These are phyloP conservation scores for Girardia tigrina DNA, from an alignment of 2,888 invertebrate species.

Conservation along the genomic window DNA sequence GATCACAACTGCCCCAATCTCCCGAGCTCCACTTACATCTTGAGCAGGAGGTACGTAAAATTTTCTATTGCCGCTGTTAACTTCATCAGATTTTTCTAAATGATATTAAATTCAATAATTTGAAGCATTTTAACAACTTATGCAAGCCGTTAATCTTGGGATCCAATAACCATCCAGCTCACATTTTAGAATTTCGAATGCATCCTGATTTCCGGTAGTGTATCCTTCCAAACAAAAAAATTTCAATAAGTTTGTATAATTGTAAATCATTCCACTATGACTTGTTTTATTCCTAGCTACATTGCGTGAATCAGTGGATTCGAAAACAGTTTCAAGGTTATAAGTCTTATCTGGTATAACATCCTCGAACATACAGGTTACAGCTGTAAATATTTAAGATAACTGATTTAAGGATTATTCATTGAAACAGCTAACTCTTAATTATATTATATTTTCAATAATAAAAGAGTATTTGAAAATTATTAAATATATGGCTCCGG, in stretches of 20 bases:
- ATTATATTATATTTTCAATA: too few relatives aligned
- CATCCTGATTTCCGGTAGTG: not conserved
- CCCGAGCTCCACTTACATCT: conserved; percentile 30
- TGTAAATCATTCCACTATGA: not conserved
- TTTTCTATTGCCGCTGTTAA: conserved; percentile 18
- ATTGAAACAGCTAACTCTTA: not conserved
- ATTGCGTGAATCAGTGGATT: not conserved
- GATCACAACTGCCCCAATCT: conserved; percentile 29
- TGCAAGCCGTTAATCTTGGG: not conserved
- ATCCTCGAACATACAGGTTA: not conserved
- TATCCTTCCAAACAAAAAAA: not conserved
- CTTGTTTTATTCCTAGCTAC: not conserved
- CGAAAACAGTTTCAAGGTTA: not conserved
- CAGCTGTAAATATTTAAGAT: not conserved
- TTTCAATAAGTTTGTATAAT: not conserved
- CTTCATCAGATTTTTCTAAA: conserved; percentile 27
- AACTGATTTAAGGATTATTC: too few relatives aligned
- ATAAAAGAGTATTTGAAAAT: too few relatives aligned
- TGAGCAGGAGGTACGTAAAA: conserved; percentile 23
- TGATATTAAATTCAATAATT: not conserved
- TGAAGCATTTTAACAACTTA: not conserved
- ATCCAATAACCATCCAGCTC: not conserved
- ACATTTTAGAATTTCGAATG: not conserved
- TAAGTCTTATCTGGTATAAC: not conserved
- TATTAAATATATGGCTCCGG: too few relatives aligned